These are phyloP conservation scores for Agrochola lota DNA, from an alignment of 2,888 invertebrate species.

Conservation along the genomic window DNA sequence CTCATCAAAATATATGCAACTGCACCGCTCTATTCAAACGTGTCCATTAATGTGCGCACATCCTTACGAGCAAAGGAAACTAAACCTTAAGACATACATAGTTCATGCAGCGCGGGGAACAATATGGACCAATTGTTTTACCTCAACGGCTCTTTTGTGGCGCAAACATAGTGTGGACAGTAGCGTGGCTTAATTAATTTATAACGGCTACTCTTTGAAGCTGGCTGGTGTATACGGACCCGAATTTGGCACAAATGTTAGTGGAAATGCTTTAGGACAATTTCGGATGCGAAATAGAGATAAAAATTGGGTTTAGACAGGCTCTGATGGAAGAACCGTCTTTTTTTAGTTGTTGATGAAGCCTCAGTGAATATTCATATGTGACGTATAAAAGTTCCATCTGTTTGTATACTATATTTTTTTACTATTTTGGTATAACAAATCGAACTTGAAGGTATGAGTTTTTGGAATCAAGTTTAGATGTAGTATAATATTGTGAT, in stretches of 20 bases:
- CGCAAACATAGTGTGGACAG: conserved; percentile 71
- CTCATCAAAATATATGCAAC: conserved; percentile 17
- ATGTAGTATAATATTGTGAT: too few relatives aligned
- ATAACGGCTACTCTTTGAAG: conserved; percentile 62
- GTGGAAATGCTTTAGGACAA: conserved; percentile 27
- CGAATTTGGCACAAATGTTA: conserved; percentile 30
- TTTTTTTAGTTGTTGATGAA: neutral
- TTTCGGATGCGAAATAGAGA: neutral
- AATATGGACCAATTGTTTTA: conserved; percentile 75
- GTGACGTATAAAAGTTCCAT: neutral
- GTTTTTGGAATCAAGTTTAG: too few relatives aligned
- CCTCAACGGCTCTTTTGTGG: conserved; percentile 74
- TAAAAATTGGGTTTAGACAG: conserved; percentile 11
- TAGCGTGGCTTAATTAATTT: conserved; percentile 72
- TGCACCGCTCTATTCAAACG: conserved; percentile 34
- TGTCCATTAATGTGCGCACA: conserved; percentile 42
- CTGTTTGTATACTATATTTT: too few relatives aligned
- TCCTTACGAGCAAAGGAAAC: conserved; percentile 46
- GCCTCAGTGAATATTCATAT: neutral
- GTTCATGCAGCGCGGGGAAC: conserved; percentile 60
- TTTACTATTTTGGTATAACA: too few relatives aligned
- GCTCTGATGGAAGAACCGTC: neutral
- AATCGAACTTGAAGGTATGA: too few relatives aligned
- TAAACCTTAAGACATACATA: conserved; percentile 53
- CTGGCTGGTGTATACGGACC: neutral